Percentiles rank a stretch among this genome's conserved stretches.
Conservation (phyloP, 1,140 invertebrate species). For the Pemphigus obesinymphae region DNA sequence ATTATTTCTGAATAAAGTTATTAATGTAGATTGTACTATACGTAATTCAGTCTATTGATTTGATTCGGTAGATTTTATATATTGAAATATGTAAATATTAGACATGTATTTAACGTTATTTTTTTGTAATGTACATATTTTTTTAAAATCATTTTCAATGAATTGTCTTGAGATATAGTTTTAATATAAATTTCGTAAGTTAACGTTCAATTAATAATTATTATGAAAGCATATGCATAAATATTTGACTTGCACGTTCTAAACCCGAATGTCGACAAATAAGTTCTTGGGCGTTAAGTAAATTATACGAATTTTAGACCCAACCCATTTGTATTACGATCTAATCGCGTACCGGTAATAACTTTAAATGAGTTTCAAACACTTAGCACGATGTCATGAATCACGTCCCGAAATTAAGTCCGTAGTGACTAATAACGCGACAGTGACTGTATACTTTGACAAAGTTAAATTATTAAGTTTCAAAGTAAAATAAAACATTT, state of each 20-base stretch:
- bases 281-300: neutral
- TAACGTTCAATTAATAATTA: neutral
- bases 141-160: neutral
- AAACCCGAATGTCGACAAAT: neutral
- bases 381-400: conserved; percentile 22
- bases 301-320: neutral
- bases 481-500: neutral
- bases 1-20: too few relatives aligned
- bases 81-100: neutral
- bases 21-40: too few relatives aligned
- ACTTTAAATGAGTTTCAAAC: conserved; percentile 24
- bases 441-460: neutral
- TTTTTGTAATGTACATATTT: neutral
- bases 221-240: neutral
- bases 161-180: neutral
- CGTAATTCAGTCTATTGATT: too few relatives aligned
- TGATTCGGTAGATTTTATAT: neutral
- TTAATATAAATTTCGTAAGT: neutral
- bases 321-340: conserved; percentile 1
- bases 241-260: neutral
- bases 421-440: conserved; percentile 16
- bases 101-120: neutral
- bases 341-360: conserved; percentile 19
- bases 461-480: conserved; percentile 15
- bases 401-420: conserved; percentile 21